A percentile compares a stretch with the other conserved stretches of the same genome.
phyloP scores from a whole-genome alignment of 1,140 invertebrate genomes.

The Calephelis nemesis region DNA sequence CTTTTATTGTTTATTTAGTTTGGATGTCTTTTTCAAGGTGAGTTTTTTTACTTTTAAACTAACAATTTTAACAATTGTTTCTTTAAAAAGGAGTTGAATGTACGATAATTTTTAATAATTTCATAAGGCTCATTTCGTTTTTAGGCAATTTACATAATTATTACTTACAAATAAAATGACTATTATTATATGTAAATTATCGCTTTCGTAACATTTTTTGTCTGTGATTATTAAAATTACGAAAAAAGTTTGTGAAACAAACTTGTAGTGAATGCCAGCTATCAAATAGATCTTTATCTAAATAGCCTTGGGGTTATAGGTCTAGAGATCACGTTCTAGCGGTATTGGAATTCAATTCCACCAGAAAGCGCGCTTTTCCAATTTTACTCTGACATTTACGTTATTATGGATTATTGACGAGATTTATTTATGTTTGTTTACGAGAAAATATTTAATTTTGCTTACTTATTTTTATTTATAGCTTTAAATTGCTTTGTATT shows the following conservation, averaged over 20 bases:
- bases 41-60: conserved; percentile 32
- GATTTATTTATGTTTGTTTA: too few species aligned
- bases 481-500: too few species aligned
- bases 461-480: too few species aligned
- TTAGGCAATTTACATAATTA: conserved; percentile 11
- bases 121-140: neutral
- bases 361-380: neutral
- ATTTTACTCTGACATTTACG: neutral
- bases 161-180: conserved; percentile 10
- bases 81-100: conserved; percentile 1
- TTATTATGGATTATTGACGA: too few species aligned
- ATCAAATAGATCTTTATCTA: conserved; percentile 27
- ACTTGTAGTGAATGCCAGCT: neutral
- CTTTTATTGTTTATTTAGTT: conserved; percentile 44
- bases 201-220: conserved; percentile 10
- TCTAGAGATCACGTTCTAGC: conserved; percentile 24
- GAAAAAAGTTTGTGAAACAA: neutral
- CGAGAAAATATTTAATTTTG: too few species aligned
- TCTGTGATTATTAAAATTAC: conserved; percentile 1
- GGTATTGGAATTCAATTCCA: conserved; percentile 19
- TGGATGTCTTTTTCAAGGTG: conserved; percentile 72
- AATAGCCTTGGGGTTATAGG: conserved; percentile 27
- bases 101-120: conserved; percentile 11
- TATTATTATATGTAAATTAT: conserved; percentile 17
- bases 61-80: neutral